A percentile compares a stretch with the other conserved stretches of the same genome.
Evolutionary conservation across 1,140 invertebrate species (phyloP).

Genomic region (Heliconius nattereri): DNA sequence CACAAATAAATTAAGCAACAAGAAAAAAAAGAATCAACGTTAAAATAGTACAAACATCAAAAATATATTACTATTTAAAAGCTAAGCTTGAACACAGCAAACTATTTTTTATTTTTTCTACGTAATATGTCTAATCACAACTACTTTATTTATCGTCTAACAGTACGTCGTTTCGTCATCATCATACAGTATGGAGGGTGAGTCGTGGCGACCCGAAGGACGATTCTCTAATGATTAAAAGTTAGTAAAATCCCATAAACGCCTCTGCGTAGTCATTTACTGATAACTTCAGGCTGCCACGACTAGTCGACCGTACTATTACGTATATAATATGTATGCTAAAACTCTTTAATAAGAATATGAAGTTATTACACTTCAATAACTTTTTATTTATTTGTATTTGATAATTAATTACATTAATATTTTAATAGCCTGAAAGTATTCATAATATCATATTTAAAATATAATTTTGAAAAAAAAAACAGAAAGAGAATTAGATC

Average conservation of each 20-base stretch:
- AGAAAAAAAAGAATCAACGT: not conserved
- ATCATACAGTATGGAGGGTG: not conserved
- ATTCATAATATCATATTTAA: no score
- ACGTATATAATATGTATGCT: not conserved
- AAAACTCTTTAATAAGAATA: slow-evolving; percentile 1
- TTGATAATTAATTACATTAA: not conserved
- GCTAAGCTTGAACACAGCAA: not conserved
- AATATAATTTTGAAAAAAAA: no score
- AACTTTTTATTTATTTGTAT: not conserved
- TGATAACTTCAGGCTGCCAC: no score
- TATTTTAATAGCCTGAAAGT: not conserved
- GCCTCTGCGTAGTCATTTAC: no score
- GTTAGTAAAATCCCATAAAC: no score
- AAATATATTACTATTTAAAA: not conserved
- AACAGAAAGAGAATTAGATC: no score
- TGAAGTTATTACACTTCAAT: not conserved
- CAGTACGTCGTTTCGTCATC: no score
- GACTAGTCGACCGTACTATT: no score
- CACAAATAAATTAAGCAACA: not conserved
- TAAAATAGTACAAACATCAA: not conserved
- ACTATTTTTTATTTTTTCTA: not conserved
- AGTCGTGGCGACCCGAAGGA: no score
- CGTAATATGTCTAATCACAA: not conserved
- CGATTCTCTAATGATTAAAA: no score
- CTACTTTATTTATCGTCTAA: not conserved